Percentiles rank a stretch among this genome's conserved stretches.
These are phyloP conservation scores for Lasioglossum oenotherae DNA, from an alignment of 2,888 invertebrate species.

Conservation along the genomic window DNA sequence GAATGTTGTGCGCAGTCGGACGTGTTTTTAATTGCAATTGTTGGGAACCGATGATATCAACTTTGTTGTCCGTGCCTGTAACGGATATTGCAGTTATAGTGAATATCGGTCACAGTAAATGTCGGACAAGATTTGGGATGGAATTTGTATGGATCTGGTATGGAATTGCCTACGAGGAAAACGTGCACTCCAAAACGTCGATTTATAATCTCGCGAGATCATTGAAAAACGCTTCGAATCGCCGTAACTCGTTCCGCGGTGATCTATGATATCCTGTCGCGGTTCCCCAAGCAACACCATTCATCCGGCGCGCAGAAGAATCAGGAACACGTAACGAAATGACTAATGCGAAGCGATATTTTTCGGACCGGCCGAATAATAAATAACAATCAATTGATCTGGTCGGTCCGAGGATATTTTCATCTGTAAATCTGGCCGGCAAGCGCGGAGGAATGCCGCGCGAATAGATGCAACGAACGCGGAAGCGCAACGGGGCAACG, in stretches of 20 bases:
- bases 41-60: too few relatives aligned
- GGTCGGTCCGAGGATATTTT: not conserved
- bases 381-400: not conserved
- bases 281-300: not conserved
- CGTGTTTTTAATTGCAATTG: not conserved
- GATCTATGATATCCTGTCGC: not conserved
- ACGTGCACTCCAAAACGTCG: not conserved
- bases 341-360: not conserved
- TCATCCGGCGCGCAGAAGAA: not conserved
- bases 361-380: not conserved
- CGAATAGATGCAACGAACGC: conserved; percentile 29
- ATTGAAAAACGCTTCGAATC: not conserved
- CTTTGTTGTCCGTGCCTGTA: too few relatives aligned
- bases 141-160: too few relatives aligned
- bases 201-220: not conserved
- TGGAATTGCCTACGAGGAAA: not conserved
- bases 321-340: not conserved
- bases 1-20: not conserved
- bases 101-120: too few relatives aligned
- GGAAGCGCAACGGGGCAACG: conserved; percentile 41
- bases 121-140: too few relatives aligned
- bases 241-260: not conserved
- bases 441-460: not conserved
- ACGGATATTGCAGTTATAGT: too few relatives aligned
- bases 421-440: not conserved